Conservation (phyloP, 2,113 vertebrate species). For the Ibidorhyncha struthersii region DNA sequence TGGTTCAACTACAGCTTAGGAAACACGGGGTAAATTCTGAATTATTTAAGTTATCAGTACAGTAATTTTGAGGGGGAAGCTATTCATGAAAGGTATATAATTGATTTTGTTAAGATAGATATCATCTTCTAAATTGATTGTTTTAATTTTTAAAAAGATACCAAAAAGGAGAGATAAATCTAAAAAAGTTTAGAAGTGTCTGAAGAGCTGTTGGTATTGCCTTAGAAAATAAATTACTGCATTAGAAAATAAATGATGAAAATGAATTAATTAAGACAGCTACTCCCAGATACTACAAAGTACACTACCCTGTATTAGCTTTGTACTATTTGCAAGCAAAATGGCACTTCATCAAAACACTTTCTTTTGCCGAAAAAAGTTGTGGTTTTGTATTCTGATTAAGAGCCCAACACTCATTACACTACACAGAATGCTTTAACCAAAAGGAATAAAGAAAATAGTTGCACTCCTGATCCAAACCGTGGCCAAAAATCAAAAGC, state of each 20-base stretch:
- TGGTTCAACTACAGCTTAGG: not conserved
- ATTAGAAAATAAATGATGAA: not conserved
- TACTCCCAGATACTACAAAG: not conserved
- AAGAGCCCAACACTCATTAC: not conserved
- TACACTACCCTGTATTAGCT: not conserved
- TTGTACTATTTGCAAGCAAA: not conserved
- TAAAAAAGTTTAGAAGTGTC: not conserved
- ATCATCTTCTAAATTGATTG: not conserved
- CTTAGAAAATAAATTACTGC: not conserved
- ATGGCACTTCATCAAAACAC: not conserved
- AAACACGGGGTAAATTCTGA: not conserved
- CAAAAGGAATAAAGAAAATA: not conserved
- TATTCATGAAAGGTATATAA: not conserved
- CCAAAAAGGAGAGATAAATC: not conserved
- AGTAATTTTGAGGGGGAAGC: not conserved
- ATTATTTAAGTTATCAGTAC: not conserved
- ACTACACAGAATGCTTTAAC: not conserved
- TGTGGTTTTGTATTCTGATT: not conserved
- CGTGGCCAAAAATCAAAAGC: not conserved
- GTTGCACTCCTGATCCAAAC: not conserved
- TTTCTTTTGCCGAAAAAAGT: not conserved
- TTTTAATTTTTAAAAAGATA: not conserved
- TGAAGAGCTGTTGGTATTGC: not conserved
- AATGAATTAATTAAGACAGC: not conserved
- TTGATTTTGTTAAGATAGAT: not conserved